These are phyloP conservation scores for Scaptomyza caliginosa DNA, from an alignment of 2,888 invertebrate genomes.

Conservation along the genomic window DNA sequence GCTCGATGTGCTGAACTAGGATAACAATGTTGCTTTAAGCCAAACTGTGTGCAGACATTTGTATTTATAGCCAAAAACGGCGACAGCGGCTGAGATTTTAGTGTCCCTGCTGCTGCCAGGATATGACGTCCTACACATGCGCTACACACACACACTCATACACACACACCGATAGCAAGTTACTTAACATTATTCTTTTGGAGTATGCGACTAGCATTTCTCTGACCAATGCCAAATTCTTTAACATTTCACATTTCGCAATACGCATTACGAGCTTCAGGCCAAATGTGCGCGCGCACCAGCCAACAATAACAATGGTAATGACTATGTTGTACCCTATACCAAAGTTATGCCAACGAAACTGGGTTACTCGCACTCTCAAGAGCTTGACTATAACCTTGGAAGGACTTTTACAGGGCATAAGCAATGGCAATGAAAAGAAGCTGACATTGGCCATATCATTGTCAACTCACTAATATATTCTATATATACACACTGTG, in stretches of 20 bases:
- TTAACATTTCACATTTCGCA: constrained; percentile 36
- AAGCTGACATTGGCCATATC: constrained; percentile 50
- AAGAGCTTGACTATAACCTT: background rate
- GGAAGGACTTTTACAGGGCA: constrained; percentile 13
- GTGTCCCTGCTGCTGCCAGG: constrained; percentile 39
- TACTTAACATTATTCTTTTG: constrained; percentile 26
- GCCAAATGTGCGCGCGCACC: constrained; percentile 68
- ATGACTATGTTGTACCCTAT: no score
- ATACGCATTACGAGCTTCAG: constrained; percentile 23
- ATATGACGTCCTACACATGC: constrained; percentile 69
- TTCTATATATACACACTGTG: constrained; percentile 4
- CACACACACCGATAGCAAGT: background rate
- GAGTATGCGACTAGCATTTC: constrained; percentile 15
- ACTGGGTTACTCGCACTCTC: no score
- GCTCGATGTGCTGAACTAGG: constrained; percentile 77
- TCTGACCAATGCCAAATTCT: constrained; percentile 64
- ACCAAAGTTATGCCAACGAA: no score
- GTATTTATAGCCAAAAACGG: constrained; percentile 81
- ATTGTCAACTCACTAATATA: constrained; percentile 64
- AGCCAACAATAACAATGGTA: constrained; percentile 5
- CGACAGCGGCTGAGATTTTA: constrained; percentile 69
- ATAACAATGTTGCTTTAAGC: constrained; percentile 82
- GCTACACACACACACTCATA: constrained; percentile 44
- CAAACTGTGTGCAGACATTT: constrained; percentile 78
- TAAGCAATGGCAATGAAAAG: constrained; percentile 1